These are phyloP conservation scores for Galbula dea DNA, from an alignment of 2,113 vertebrate species.

Conservation along the genomic window DNA sequence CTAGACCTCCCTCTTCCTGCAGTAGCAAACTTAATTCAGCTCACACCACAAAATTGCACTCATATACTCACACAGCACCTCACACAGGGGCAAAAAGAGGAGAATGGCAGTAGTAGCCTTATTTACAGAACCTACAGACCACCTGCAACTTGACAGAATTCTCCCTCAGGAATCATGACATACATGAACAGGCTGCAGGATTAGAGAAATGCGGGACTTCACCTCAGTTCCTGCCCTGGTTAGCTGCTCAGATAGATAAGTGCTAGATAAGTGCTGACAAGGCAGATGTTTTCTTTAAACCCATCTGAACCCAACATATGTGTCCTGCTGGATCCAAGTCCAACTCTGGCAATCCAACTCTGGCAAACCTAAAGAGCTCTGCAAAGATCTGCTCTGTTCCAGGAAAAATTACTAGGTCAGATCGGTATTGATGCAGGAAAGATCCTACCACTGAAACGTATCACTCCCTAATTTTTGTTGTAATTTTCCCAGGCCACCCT, in stretches of 20 bases:
- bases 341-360: background rate
- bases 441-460: background rate
- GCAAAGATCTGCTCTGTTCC: background rate
- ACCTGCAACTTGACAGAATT: background rate
- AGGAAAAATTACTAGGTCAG: background rate
- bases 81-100: background rate
- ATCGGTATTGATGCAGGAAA: background rate
- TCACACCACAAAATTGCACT: background rate
- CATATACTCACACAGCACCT: background rate
- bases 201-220: background rate
- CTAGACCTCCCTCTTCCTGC: background rate
- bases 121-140: background rate
- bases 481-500: background rate
- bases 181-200: background rate
- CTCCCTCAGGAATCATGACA: background rate
- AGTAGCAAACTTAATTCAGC: background rate
- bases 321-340: background rate
- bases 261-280: background rate
- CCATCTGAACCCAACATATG: background rate
- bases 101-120: background rate
- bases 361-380: background rate
- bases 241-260: background rate
- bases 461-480: background rate
- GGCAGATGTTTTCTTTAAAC: background rate
- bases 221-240: background rate